Base-by-base conservation (phyloP, 2,797 vertebrate species). In the Xiphorhynchus erythropygius region DNA sequence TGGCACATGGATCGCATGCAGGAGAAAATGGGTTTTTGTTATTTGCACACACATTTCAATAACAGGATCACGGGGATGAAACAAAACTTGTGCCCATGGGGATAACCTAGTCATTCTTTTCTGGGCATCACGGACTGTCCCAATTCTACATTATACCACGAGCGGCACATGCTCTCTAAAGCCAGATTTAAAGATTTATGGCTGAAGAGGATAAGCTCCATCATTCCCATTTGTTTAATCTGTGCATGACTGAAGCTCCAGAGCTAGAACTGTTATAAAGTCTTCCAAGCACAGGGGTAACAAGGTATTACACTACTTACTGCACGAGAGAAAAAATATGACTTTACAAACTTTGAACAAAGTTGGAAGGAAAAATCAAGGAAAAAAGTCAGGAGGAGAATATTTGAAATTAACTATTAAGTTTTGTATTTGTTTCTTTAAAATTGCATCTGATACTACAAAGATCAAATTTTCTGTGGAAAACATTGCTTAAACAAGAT, bases 101-200 rank as follows among this genome's bases (percentile, higher is more conserved):
- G 89, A 83, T n/a, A 91, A 87, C 28, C 21, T 82, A 15, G 33
- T 41, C 16, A 1, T 18, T 78, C 52, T 81, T 92, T 88, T 37
- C 39, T 68, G 69, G 57, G 44, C 25, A 87, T 44, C 33, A 16
- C 25, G 27, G 88, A 49, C 27, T 78, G 75, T 76, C 87, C 83
- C 85, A 79, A 9, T 94, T 89, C 52, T n/a, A 69, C 10, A 7
- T 60, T 39, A 62, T 17, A 63, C 18, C 50, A 75, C 5, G 47
- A 59, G 28, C 2, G 15, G 73, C 69, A 91, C 69, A 73, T 37
- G 80, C 27, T 79, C 39, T 65, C 67, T 64, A 56, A 94, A 84
- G 75, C 84, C 86, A 94, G 93, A 83, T 95, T 84, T 91, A 91
- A 86, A 94, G 79, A 74, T 82, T 96, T 97, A 84, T 1, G 1